phyloP scores from a whole-genome alignment of 2,113 vertebrate genomes.

The Daubentonia madagascariensis region DNA sequence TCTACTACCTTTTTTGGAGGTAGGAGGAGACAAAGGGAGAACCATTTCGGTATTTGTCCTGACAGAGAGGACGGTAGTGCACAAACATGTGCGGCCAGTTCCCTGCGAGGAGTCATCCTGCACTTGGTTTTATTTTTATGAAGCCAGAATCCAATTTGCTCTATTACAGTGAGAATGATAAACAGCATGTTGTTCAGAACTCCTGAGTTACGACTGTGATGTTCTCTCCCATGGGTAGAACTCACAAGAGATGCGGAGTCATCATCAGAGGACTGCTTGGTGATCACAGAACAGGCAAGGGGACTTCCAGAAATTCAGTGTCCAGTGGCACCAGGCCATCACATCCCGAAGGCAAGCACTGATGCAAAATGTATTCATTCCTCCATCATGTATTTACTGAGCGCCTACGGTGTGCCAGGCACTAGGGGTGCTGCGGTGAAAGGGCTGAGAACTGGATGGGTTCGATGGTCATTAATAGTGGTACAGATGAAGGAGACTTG shows the following conservation, averaged over 20 bases:
- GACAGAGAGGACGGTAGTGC: not conserved
- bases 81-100: accelerated
- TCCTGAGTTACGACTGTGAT: accelerated
- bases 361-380: not conserved
- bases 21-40: not conserved
- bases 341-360: accelerated
- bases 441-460: not conserved
- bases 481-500: not conserved
- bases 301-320: not conserved
- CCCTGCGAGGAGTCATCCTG: too few relatives aligned
- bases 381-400: accelerated
- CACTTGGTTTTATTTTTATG: not conserved
- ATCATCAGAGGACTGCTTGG: not conserved
- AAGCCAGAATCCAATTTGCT: not conserved
- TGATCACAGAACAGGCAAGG: not conserved
- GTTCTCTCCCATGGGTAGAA: not conserved
- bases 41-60: accelerated
- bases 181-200: accelerated
- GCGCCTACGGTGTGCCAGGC: accelerated
- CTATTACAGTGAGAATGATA: not conserved
- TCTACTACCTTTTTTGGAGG: not conserved
- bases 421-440: accelerated
- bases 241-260: not conserved
- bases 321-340: not conserved
- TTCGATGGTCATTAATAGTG: accelerated